phyloP scores from a whole-genome alignment of 2,113 vertebrate genomes.

The Erpornis zantholeuca region DNA sequence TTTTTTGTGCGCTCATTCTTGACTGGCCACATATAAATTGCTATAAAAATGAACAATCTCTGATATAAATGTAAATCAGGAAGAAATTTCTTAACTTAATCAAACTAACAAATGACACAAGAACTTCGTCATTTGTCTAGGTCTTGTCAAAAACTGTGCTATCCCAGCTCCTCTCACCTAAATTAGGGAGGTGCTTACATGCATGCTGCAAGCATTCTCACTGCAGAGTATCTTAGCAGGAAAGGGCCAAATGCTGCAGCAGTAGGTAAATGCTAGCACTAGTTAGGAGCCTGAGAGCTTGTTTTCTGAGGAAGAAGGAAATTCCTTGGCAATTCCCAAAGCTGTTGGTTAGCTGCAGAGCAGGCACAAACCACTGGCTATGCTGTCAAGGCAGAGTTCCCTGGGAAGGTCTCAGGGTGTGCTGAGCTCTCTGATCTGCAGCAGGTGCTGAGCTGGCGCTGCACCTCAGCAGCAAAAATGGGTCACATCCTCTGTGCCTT shows the following conservation, averaged over 20 bases:
- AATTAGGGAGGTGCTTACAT: not conserved
- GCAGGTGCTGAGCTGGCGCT: not conserved
- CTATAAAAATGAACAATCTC: not conserved
- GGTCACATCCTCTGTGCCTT: not conserved
- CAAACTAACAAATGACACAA: not conserved
- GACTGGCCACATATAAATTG: not conserved
- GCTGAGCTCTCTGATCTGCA: not conserved
- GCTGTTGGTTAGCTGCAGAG: not conserved
- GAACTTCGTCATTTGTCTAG: not conserved
- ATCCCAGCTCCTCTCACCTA: not conserved
- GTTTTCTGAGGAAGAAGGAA: not conserved
- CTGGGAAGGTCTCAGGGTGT: not conserved
- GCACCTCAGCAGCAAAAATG: not conserved
- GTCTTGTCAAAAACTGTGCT: not conserved
- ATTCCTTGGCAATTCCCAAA: not conserved
- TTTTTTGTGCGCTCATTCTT: not conserved
- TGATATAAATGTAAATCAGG: not conserved
- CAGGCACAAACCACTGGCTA: not conserved
- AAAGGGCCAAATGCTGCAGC: not conserved
- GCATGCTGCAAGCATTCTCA: not conserved
- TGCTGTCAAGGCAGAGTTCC: not conserved
- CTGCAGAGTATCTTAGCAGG: not conserved
- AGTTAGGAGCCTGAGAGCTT: not conserved
- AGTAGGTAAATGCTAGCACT: not conserved
- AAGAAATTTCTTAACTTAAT: not conserved